These are phyloP conservation scores for Phenacoccus solenopsis DNA, from an alignment of 1,140 invertebrate species.

Conservation along the genomic window DNA sequence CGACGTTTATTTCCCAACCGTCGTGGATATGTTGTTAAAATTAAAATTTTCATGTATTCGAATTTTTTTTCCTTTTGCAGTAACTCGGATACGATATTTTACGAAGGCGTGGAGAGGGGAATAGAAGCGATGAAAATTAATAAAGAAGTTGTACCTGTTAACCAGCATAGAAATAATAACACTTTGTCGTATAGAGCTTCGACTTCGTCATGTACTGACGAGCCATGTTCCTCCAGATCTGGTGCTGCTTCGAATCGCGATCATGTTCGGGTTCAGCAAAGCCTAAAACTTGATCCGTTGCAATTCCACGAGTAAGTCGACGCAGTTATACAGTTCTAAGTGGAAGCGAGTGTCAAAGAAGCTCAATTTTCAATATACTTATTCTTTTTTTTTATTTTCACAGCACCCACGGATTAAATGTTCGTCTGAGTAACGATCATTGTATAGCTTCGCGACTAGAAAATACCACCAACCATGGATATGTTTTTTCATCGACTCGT, in stretches of 20 bases:
- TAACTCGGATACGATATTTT: background rate
- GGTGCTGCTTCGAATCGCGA: background rate
- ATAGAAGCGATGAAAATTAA: background rate
- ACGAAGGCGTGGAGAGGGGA: background rate
- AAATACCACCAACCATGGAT: slow-evolving; percentile 85
- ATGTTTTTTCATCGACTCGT: slow-evolving; percentile 79
- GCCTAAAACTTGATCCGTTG: background rate
- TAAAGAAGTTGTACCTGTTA: background rate
- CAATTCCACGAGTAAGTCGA: slow-evolving; percentile 6
- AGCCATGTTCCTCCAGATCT: background rate
- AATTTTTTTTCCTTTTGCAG: background rate
- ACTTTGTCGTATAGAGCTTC: background rate
- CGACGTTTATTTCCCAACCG: no score
- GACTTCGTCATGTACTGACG: background rate
- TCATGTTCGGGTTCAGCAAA: background rate
- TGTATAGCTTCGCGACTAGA: slow-evolving; percentile 65
- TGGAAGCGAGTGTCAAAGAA: no score
- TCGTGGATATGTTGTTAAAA: background rate
- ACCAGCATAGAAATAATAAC: background rate
- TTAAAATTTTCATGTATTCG: background rate
- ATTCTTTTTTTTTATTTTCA: slow-evolving; percentile 28
- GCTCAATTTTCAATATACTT: no score
- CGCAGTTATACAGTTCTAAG: no score
- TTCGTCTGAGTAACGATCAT: slow-evolving; percentile 63
- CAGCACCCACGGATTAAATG: slow-evolving; percentile 67